Evolutionary conservation across 2,113 vertebrate species (phyloP), one percentile per base, ranked within the genome.

Genomic region (Cavia aperea): DNA sequence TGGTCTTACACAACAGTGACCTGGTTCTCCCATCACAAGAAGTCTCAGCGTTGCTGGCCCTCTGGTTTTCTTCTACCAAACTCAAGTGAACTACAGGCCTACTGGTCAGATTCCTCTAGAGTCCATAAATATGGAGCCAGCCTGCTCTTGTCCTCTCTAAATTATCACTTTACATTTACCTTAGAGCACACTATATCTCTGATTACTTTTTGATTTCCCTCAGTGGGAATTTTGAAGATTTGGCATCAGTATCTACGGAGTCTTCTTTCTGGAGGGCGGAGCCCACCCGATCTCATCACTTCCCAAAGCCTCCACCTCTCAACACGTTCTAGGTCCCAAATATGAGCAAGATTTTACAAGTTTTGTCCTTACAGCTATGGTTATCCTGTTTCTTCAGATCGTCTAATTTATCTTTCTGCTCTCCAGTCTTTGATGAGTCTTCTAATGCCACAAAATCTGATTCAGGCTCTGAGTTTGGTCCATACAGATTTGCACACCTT

Each of bases 401-500:
- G 43, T 98, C 98, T 26, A 77, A 93, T 65, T 97, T 96, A 75
- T 97, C 98, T 94, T 97, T 97, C 75, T 97, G 96, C 81, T 97
- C 97, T 54, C 97, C 97, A 43, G 96, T 96, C 56, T 97, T 98
- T 95, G 98, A 98, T 87, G 99, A 97, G 94, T 98, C 98, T 58
- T 39, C 46, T 26, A 12, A 75, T 29, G 98, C 98, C 98, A 98
- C 98, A 95, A 99, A 99, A 86, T 98, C 96, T 99, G 98, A 96
- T 98, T 99, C 95, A 98, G 95, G 95, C 98, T 99, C 62, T 98
- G 97, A 85, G 98, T 97, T 96, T 98, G 97, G 87, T 98, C 98
- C 97, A 98, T 98, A 94, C 98, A 98, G 96, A 98, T 99, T 97
- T 99, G 98, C 97, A 98, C 97, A 62, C 98, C 98, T 60, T 98